phyloP scores from a whole-genome alignment of 2,113 vertebrate genomes.

The Chloroceryle aenea region DNA sequence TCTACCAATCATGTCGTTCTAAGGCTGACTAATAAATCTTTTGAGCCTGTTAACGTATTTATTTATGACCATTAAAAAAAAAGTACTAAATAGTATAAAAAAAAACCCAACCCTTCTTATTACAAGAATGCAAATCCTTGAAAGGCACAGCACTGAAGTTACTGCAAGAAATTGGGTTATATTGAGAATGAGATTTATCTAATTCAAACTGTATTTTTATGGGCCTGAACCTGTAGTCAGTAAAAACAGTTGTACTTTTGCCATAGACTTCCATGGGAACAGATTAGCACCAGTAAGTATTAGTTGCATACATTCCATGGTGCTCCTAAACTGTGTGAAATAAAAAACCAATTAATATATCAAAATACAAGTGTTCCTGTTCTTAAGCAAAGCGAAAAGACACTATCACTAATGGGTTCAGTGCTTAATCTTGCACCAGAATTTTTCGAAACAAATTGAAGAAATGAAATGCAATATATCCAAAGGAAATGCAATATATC shows the following conservation, averaged over 20 bases:
- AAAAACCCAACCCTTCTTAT: not conserved
- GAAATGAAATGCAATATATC: not conserved
- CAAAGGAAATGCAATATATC: not conserved
- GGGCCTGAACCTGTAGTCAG: not conserved
- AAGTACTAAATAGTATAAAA: not conserved
- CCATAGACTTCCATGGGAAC: not conserved
- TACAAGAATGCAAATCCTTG: not conserved
- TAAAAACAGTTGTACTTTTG: not conserved
- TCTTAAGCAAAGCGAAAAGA: not conserved
- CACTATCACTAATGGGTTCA: no score
- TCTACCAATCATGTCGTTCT: not conserved
- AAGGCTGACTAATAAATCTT: conserved; percentile 10
- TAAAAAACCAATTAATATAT: not conserved
- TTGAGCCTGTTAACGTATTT: not conserved
- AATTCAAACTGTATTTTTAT: not conserved
- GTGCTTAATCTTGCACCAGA: not conserved
- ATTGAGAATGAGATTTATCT: not conserved
- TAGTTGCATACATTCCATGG: not conserved
- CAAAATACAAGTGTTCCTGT: rapidly evolving
- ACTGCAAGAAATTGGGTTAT: not conserved
- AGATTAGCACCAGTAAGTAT: not conserved
- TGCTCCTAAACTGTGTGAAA: not conserved
- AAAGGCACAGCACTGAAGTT: not conserved
- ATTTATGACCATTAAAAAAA: not conserved
- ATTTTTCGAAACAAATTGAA: not conserved